Percentiles rank a stretch among this genome's conserved stretches.
These are phyloP conservation scores for Urocynchramus pylzowi DNA, from an alignment of 2,113 vertebrate species.

Conservation along the genomic window DNA sequence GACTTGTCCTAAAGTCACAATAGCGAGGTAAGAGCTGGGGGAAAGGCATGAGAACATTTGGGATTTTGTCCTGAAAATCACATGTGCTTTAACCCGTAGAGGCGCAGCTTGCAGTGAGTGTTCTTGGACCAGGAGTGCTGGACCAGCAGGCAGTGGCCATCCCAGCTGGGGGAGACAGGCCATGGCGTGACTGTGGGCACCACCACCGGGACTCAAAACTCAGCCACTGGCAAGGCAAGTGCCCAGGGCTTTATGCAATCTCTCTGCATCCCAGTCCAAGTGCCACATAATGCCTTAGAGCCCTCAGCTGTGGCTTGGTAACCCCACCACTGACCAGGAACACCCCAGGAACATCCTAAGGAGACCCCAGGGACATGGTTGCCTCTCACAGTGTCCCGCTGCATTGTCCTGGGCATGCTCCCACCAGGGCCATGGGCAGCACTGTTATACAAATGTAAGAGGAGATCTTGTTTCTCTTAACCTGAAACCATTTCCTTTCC, in stretches of 20 bases:
- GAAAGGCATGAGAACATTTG: background rate
- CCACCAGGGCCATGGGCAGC: background rate
- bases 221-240: background rate
- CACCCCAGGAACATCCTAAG: background rate
- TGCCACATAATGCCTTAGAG: background rate
- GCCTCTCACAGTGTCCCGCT: background rate
- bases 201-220: background rate
- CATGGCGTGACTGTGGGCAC: rapidly evolving
- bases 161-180: background rate
- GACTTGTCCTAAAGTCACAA: background rate
- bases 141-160: background rate
- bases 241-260: background rate
- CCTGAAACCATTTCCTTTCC: conserved; percentile 65
- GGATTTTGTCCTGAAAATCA: background rate
- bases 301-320: background rate
- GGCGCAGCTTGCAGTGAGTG: background rate
- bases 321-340: background rate
- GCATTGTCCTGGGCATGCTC: background rate
- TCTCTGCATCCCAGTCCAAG: background rate
- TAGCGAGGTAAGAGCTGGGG: background rate
- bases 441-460: conserved; percentile 30
- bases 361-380: background rate
- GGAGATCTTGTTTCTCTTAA: conserved; percentile 65
- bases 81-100: rapidly evolving
- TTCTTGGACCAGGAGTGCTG: background rate